Evolutionary conservation across 2,888 invertebrate species (phyloP).

Genomic region (Lucinisca nassula): DNA sequence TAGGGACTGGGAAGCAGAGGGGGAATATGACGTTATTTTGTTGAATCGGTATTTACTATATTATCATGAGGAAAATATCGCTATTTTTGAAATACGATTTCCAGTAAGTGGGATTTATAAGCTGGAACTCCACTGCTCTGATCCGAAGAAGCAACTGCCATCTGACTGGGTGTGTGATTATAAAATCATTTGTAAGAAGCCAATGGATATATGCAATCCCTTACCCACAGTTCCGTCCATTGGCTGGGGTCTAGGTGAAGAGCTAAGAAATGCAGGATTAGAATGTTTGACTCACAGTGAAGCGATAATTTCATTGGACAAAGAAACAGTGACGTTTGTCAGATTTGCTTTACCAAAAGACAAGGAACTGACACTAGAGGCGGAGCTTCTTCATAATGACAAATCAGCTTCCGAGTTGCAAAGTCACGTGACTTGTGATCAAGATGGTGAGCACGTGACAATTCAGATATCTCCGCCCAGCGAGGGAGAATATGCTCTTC

Average conservation of each 20-base stretch:
- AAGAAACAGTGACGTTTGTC: slow-evolving; percentile 58
- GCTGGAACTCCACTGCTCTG: slow-evolving; percentile 69
- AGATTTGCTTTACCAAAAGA: slow-evolving; percentile 65
- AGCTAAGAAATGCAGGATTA: slow-evolving; percentile 48
- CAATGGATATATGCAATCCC: slow-evolving; percentile 67
- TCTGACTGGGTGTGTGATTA: slow-evolving; percentile 74
- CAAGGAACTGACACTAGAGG: slow-evolving; percentile 50
- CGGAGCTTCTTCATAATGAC: slow-evolving; percentile 60
- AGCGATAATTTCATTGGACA: slow-evolving; percentile 61
- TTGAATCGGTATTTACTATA: slow-evolving; percentile 66
- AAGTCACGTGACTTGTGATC: slow-evolving; percentile 47
- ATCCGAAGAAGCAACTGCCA: slow-evolving; percentile 42
- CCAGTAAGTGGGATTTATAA: slow-evolving; percentile 70
- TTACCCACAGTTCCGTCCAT: slow-evolving; percentile 66
- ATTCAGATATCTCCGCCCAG: slow-evolving; percentile 66
- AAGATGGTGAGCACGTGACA: slow-evolving; percentile 50
- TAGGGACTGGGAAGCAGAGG: slow-evolving; percentile 65
- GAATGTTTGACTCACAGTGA: slow-evolving; percentile 56
- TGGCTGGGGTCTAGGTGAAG: slow-evolving; percentile 70
- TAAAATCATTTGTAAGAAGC: slow-evolving; percentile 60
- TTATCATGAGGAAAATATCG: slow-evolving; percentile 52
- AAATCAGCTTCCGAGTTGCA: slow-evolving; percentile 56
- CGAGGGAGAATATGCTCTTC: slow-evolving; percentile 73
- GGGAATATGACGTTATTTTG: slow-evolving; percentile 67
- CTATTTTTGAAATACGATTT: slow-evolving; percentile 70